These are phyloP conservation scores for Silurus meridionalis DNA, from an alignment of 2,113 vertebrate species.

Conservation along the genomic window DNA sequence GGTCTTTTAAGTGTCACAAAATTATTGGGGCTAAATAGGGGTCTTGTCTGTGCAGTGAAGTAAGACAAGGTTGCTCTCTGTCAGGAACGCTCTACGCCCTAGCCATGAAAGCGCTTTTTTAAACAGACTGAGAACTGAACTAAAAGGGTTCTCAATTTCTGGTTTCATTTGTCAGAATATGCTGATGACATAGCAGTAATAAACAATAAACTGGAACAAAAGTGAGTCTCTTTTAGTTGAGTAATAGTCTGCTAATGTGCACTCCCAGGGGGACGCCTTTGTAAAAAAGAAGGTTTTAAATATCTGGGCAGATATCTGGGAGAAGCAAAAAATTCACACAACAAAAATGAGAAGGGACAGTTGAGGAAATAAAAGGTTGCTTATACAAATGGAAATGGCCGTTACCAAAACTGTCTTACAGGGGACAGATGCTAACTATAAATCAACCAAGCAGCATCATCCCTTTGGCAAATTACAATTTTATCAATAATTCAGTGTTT, in stretches of 20 bases:
- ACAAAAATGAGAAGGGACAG: neutral
- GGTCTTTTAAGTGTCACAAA: neutral
- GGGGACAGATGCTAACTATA: too few relatives aligned
- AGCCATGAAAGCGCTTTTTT: too few relatives aligned
- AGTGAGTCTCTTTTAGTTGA: neutral
- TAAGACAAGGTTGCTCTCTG: neutral
- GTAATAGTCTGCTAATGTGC: neutral
- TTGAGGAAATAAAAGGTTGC: neutral
- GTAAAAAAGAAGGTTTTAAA: slow-evolving; percentile 4
- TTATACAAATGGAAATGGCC: slow-evolving; percentile 8
- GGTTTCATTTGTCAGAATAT: too few relatives aligned
- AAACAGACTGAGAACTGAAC: too few relatives aligned
- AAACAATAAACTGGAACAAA: too few relatives aligned
- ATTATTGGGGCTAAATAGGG: neutral
- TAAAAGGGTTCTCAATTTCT: too few relatives aligned
- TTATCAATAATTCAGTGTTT: too few relatives aligned
- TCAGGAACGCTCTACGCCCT: too few relatives aligned
- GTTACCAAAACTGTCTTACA: slow-evolving; percentile 10
- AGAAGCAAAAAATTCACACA: neutral
- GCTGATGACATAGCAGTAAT: too few relatives aligned
- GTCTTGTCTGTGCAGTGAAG: neutral
- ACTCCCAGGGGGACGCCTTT: neutral
- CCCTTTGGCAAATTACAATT: too few relatives aligned
- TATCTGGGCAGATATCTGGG: neutral
- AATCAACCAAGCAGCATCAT: too few relatives aligned